Evolutionary conservation across 2,888 invertebrate genomes (phyloP), one percentile per base, ranked within the genome.

Genomic region (Megastigmus dorsalis): DNA sequence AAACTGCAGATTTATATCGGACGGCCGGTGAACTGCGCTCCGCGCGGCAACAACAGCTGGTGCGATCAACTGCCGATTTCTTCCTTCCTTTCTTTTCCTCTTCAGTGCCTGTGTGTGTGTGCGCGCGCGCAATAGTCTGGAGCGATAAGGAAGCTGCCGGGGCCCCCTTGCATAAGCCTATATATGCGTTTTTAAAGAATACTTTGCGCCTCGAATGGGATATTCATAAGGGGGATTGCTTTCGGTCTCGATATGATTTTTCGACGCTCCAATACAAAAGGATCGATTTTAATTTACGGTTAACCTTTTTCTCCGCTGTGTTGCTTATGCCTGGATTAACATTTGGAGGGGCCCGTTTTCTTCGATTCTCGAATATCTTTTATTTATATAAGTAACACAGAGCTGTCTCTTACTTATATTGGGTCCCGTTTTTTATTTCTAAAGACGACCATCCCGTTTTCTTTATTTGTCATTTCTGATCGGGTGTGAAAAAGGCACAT

Each of bases 1-100:
- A 76, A 78, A 72, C 69, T 66, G 52, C 63, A 76, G 76, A 78
- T 78, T 78, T 78, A 78, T 76, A 70, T 75, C 74, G 71, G 30
- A 5, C 33, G 28, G 30, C n/a, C n/a, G n/a, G n/a, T n/a, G n/a
- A n/a, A n/a, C n/a, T n/a, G 5, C 43, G 55, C 55, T 20, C 18
- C 54, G 45, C 45, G 38, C 57, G 28, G 33, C 55, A 77, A 43
- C 75, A 67, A 43, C 54, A 36, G 68, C 68, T 30, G 71, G n/a
- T 30, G 45, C 59, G 59, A 54, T 55, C 54, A 72, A 55, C 38
- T 57, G 50, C 38, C 38, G 38, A 36, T 57, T 23, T 23, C 26
- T 54, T 54, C 41, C 28, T n/a, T 50, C 41, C 54, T 52, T 45
- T 50, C 48, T 70, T 66, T 62, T 45, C 30, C 30, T 2, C 23